Base-by-base conservation (phyloP, 2,113 vertebrate genomes). In the Pterocles gutturalis region DNA sequence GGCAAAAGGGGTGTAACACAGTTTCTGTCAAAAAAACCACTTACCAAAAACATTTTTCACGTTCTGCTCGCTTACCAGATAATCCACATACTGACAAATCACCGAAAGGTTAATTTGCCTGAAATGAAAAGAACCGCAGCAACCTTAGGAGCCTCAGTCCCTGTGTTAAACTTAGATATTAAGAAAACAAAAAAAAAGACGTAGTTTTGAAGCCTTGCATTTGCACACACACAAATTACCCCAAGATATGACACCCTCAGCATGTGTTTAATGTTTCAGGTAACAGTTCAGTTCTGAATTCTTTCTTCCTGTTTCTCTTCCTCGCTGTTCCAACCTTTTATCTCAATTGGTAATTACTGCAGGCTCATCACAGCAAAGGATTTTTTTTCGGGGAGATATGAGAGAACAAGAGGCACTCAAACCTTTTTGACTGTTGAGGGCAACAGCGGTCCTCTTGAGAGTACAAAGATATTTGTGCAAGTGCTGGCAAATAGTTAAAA, bases 41-140 rank as follows among this genome's bases (percentile, higher is more conserved):
- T 99, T 98, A 99, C 99, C 99, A 97, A 99, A 99, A 80, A 99
- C 73, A 2, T 75, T 98, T 92, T 98, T 98, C 67, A 99, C 97
- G 10, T 98, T 97, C 97, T 99, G 99, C 85, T 98, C 91, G 15
- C 98, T 93, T 80, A 96, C 96, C 90, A 99, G 98, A 86, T 99
- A 99, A 96, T 99, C 98, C 94, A 99, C 97, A 24, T 99, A 99
- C 34, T 97, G 98, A 66, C 43, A 85, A 89, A 99, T 99, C 85
- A 98, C 95, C 2, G 97, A 82, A 19, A 98, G 90, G 97, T 99
- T 99, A 95, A 99, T 95, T 96, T 99, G 99, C 96, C 99, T 99
- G 94, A 97, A 98, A 98, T 33, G 60, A 85, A 96, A 86, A 25
- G 60, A 89, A 80, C 24, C 41, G 1, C 53, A 91, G 82, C n/a